Conservation (phyloP, 1,140 invertebrate genomes). For the Tetragonula clypearis region DNA sequence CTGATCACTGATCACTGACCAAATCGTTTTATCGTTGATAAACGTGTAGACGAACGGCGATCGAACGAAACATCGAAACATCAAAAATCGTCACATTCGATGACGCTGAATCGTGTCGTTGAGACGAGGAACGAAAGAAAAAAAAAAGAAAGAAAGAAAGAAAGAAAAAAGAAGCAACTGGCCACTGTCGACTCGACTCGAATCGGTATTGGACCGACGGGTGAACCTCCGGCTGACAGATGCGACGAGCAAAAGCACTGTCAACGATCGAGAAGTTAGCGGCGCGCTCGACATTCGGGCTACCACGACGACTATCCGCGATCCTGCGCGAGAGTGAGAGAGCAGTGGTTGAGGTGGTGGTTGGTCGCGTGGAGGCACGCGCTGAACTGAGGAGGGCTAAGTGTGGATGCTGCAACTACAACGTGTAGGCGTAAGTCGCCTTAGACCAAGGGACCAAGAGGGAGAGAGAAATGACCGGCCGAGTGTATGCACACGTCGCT, state of each 20-base stretch:
- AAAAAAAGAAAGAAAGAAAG: neutral
- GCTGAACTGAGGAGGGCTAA: slow-evolving; percentile 80
- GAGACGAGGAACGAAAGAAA: neutral
- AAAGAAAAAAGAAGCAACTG: neutral
- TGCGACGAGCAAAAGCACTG: slow-evolving; percentile 47
- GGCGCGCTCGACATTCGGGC: slow-evolving; percentile 35
- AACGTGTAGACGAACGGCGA: neutral
- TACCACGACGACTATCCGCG: slow-evolving; percentile 41
- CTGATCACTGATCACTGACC: slow-evolving; percentile 15
- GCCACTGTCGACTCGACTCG: too few species aligned
- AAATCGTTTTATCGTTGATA: neutral
- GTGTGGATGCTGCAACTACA: slow-evolving; percentile 81
- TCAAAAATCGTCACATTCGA: neutral
- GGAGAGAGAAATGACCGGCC: slow-evolving; percentile 38
- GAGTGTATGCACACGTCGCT: slow-evolving; percentile 23
- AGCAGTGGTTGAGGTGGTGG: slow-evolving; percentile 79
- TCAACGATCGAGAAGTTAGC: slow-evolving; percentile 48
- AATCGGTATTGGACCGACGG: neutral
- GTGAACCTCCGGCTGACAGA: neutral
- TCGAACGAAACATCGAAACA: neutral
- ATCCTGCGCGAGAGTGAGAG: slow-evolving; percentile 70
- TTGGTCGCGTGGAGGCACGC: slow-evolving; percentile 82
- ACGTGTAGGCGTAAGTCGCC: slow-evolving; percentile 80
- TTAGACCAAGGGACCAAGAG: slow-evolving; percentile 69
- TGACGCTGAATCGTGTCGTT: neutral